phyloP scores from a whole-genome alignment of 2,888 invertebrate species.

The Apoda limacodes region DNA sequence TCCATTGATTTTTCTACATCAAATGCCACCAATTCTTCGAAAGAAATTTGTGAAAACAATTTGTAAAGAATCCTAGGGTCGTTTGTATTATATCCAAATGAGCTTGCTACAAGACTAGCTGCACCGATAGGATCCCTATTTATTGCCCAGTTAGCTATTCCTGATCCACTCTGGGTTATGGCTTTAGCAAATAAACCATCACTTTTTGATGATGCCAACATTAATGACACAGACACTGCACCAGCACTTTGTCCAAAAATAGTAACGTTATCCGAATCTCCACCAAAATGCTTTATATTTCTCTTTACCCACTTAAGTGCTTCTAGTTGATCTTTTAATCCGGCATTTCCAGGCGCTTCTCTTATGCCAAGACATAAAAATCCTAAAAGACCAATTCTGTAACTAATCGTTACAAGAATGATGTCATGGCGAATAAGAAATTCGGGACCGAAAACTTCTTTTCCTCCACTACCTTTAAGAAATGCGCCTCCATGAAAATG shows the following conservation, averaged over 20 bases:
- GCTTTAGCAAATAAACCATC: conserved; percentile 45
- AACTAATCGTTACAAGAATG: conserved; percentile 53
- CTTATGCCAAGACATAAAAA: conserved; percentile 50
- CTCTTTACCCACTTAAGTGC: conserved; percentile 55
- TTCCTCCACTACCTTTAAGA: conserved; percentile 45
- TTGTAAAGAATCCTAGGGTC: conserved; percentile 46
- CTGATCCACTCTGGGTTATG: conserved; percentile 51
- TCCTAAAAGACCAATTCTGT: conserved; percentile 51
- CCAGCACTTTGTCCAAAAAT: conserved; percentile 61
- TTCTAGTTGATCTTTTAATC: conserved; percentile 53
- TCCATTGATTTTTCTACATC: conserved; percentile 36
- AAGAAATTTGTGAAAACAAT: conserved; percentile 35
- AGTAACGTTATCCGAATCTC: conserved; percentile 52
- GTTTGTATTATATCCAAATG: conserved; percentile 36
- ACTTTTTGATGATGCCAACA: conserved; percentile 39
- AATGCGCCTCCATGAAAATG: conserved; percentile 59
- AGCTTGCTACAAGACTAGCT: conserved; percentile 44
- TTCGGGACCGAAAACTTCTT: conserved; percentile 44
- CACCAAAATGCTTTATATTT: conserved; percentile 54
- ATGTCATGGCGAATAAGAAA: conserved; percentile 48
- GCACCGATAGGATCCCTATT: conserved; percentile 44
- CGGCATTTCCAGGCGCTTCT: conserved; percentile 58
- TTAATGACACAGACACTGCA: conserved; percentile 37
- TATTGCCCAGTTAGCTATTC: conserved; percentile 46
- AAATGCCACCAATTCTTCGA: conserved; percentile 31